Evolutionary conservation across 92 coral and sea anemone species (phyloP), one percentile per base, ranked within the genome.

Genomic region (Porites cylindrica): DNA sequence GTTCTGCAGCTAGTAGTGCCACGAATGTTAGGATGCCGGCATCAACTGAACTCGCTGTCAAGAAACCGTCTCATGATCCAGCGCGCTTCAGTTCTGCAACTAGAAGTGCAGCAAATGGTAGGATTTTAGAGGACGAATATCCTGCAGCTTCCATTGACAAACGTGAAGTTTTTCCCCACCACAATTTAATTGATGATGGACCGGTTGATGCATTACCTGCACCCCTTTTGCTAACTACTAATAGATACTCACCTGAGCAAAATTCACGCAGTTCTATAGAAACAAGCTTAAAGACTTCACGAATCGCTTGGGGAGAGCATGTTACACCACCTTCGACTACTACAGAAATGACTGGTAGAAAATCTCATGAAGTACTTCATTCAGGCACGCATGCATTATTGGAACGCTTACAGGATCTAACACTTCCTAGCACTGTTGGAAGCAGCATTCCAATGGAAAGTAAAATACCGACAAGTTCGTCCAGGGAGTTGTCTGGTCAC

Each of bases 241-340:
- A 11, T 11, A 29, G 43, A 19, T 69, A 70, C 59, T 70, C 63
- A 59, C 32, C 65, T 0, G 84, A 32, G 85, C 85, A 13, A 26
- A 72, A 7, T 24, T 59, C 84, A 7, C 65, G 54, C 2, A 80
- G 84, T 29, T 80, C 84, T 10, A 13, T 80, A 80, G 84, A 66
- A 16, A 24, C 10, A 23, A 81, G 76, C 66, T 62, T 54, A 10
- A 23, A 50, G 43, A 81, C 76, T 66, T 68, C 85, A 18, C 68
- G 56, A 70, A 69, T 81, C 8, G 85, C 85, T 14, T 81, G 85
- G 85, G 85, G 58, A 1, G 77, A 58, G 5, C 54, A 29, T 13
- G 16, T 65, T 11, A 19, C 51, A 14, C 23, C 38, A 14, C 17
- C 18, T 8, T 21, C 67, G 47, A 7, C 61, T n/a, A 56, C 64